Percentiles rank a stretch among this genome's conserved stretches.
Evolutionary conservation across 2,113 vertebrate species (phyloP).

Genomic region (Gobiocypris rarus): DNA sequence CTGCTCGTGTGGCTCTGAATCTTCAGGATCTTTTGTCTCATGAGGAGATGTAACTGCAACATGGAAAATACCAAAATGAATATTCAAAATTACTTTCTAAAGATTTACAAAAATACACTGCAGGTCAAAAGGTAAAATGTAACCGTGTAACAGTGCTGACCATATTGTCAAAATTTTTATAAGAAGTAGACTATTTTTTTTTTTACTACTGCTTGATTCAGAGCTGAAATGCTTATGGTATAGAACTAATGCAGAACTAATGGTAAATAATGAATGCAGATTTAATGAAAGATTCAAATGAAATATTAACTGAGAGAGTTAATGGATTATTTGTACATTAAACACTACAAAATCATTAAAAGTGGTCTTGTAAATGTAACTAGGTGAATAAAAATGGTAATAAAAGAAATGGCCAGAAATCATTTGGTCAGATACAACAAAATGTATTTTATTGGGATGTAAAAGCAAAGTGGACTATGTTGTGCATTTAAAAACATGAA

Average conservation of each 20-base stretch:
- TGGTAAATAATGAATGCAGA: too few species aligned
- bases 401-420: not conserved
- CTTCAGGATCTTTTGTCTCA: slow-evolving; percentile 54
- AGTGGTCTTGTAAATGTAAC: too few species aligned
- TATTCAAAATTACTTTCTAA: not conserved
- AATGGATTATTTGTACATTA: not conserved
- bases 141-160: not conserved
- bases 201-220: not conserved
- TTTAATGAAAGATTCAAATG: too few species aligned
- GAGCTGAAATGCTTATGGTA: not conserved
- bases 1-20: slow-evolving; percentile 56
- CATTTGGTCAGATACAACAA: not conserved
- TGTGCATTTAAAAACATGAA: too few species aligned
- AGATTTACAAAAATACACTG: not conserved
- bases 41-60: slow-evolving; percentile 48
- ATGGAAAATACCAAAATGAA: not conserved
- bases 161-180: not conserved
- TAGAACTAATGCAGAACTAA: too few species aligned
- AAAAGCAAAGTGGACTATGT: too few species aligned
- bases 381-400: too few species aligned
- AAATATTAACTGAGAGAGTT: not conserved
- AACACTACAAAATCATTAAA: too few species aligned
- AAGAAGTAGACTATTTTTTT: not conserved
- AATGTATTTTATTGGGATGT: not conserved
- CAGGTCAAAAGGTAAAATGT: not conserved